Conservation (phyloP, 2,113 vertebrate genomes). For the Calidris pugnax region DNA sequence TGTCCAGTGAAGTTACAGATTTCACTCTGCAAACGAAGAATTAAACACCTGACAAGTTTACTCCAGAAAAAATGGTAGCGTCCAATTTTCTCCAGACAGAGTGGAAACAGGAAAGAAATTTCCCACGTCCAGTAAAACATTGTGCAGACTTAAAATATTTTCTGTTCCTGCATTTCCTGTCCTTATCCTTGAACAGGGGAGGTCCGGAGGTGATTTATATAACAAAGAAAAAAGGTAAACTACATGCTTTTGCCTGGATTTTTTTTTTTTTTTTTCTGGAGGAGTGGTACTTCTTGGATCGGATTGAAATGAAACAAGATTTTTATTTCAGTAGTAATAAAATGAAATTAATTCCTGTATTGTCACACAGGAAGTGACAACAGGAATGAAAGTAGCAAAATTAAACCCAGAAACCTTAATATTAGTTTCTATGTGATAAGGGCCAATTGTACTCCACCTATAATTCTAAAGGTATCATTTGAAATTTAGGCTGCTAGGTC, state of each 20-base stretch:
- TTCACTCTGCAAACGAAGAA: not conserved
- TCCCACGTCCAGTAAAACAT: not conserved
- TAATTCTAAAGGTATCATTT: not conserved
- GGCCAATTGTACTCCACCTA: not conserved
- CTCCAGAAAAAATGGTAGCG: not conserved
- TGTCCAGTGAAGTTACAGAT: not conserved
- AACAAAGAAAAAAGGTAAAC: not conserved
- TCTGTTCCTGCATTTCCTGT: not conserved
- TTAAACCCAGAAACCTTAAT: not conserved
- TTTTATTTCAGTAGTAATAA: not conserved
- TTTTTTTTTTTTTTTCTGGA: not conserved
- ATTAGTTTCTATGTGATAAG: not conserved
- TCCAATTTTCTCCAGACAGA: not conserved
- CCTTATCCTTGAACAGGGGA: not conserved
- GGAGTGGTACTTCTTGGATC: not conserved
- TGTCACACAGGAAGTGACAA: not conserved
- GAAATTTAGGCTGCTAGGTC: not conserved
- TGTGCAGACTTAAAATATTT: not conserved
- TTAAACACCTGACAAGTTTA: not conserved
- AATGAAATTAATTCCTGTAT: not conserved
- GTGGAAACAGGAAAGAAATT: not conserved
- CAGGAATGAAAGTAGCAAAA: not conserved
- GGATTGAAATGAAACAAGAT: not conserved
- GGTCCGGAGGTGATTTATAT: not conserved
- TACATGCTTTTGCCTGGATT: not conserved